Evolutionary conservation across 2,888 invertebrate species (phyloP), one percentile per base, ranked within the genome.

Genomic region (Papilio elwesi): DNA sequence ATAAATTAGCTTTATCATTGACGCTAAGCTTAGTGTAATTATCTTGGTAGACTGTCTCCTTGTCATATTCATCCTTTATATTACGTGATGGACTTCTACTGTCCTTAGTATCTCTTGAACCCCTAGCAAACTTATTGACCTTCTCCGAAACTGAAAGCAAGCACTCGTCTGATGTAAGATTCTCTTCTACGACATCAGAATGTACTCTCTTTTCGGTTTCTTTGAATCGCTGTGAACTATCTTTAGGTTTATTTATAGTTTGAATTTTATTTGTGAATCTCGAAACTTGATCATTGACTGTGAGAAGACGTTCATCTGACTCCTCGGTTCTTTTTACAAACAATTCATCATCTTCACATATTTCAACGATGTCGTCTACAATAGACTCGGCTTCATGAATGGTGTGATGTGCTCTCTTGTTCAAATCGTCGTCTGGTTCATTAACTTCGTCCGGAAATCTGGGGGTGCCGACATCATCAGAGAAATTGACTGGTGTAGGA

Each of bases 401-500:
- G 0, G 88, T 91, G 68, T 91, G 89, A 78, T 93, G 81, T 49
- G 86, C 81, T 62, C 90, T 85, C 74, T 85, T 90, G 15, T 82
- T 85, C 12, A 91, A 90, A 51, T 95, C 95, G 80, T 97, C 97
- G 77, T 97, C 97, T 0, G 97, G 97, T 85, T 97, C 97, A 79
- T 94, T 95, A 0, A 97, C 95, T 81, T 95, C 95, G 84, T 97
- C 97, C 0, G 97, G 97, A 82, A 96, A 96, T 71, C 97, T 94
- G 5, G 96, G 96, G 70, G 94, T 94, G 65, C 95, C 95, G 2
- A 94, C 93, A 74, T 95, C 95, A 65, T 95, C 95, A 66, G 92
- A 90, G 9, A 95, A 93, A 53, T 94, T 94, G 6, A 96, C 94
- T 0, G 96, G 96, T 11, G 95, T 95, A 0, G 96, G 96, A 79